Base-by-base conservation (phyloP, 1,140 invertebrate species). In the Nylanderia fulva region DNA sequence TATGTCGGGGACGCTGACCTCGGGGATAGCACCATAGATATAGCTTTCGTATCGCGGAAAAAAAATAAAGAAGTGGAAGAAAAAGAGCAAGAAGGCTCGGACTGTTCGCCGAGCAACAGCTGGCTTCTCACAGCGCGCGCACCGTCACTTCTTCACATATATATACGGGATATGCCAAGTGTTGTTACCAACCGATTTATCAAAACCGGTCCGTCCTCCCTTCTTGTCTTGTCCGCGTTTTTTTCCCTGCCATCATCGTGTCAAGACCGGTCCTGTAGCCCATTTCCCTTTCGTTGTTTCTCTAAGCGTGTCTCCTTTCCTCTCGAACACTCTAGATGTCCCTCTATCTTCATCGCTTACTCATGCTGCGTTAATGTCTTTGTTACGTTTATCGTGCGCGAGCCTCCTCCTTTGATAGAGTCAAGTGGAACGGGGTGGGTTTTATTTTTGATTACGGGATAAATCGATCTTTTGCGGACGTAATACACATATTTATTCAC, bases 141-240 rank as follows among this genome's bases (percentile, higher is more conserved):
- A 18, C 79, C 85, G 82, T 90, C 88, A 69, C 74, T 89, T 79
- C 74, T 86, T 85, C 87, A 45, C 76, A 75, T 48, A 18, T 88
- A 75, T 48, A 18, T 88, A 82, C 69, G 66, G 82, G 42, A 48
- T 33, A 48, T 63, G 29, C 48, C 76, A 61, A 61, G 85, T 83
- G 90, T 91, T 91, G 91, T 91, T 91, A 88, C 90, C 85, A 90
- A 86, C 90, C 89, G 89, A 91, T 90, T 91, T 91, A 91, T 91
- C 89, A 88, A 87, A 84, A 90, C 89, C 89, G 91, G 90, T 88
- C 85, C 86, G 75, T 76, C 36, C 66, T 72, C 24, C 39, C 52
- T 68, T 27, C 15, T 74, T 18, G 21, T 75, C 52, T 21, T 82
- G n/a, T n/a, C n/a, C n/a, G n/a, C n/a, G n/a, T 75, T 76, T 74